Base-by-base conservation (phyloP, 2,888 invertebrate species). In the Alviniconcha strummeri region DNA sequence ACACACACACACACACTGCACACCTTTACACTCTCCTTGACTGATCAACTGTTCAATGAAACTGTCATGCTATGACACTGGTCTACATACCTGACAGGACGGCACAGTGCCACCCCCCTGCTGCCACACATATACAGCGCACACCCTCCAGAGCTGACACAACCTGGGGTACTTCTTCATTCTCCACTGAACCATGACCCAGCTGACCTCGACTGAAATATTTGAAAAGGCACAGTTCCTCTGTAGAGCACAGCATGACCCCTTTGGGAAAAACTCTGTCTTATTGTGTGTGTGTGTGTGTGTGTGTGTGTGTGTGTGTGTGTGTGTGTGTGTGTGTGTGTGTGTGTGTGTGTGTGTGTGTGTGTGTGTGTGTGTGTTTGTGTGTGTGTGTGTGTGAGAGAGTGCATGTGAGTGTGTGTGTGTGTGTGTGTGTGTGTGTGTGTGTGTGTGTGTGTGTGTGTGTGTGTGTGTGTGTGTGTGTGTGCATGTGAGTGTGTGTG, bases 81-180 rank as follows among this genome's bases (percentile, higher is more conserved):
- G 17, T 19, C 8, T 7, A 54, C 82, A 81, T 95, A 90, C 95
- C 95, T 88, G 97, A 97, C 9, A 97, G 92, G 13, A 96, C 97
- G 81, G 96, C 95, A 82, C 96, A 96, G 93, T 98, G 98, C 98
- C 98, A 98, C 13, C 97, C 97, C 9, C 97, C 97, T 71, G 97
- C 96, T 78, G 96, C 95, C 82, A 98, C 96, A 90, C 95, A 94
- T 0, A 94, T 93, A 83, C 98, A 95, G 91, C 95, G 95, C 52
- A 98, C 94, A 17, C 97, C 98, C 75, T 96, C 95, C 75, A 98
- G 94, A 75, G 96, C 96, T 89, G 96, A 96, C 4, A 98, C 94
- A 88, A 96, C 93, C 84, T 93, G 94, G 0, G 97, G 97, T 80
- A 93, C 92, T 69, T 95, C 95, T 86, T 95, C 94, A 86, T 95